Base-by-base conservation (phyloP, 2,888 invertebrate species). In the Drosophila koepferae region DNA sequence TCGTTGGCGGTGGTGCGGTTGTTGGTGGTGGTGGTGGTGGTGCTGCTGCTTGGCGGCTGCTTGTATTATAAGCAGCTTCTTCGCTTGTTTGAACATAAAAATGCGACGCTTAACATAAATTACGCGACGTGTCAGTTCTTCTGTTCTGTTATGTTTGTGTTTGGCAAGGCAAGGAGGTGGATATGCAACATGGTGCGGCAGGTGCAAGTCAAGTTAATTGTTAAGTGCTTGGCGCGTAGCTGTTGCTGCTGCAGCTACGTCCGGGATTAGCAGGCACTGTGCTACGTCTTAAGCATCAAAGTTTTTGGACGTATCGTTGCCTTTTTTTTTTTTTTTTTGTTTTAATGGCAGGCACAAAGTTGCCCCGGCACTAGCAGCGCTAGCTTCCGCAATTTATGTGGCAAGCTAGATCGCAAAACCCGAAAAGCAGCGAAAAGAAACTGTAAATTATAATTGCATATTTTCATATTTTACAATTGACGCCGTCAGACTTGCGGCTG, bases 361-460 rank as follows among this genome's bases (percentile, higher is more conserved):
- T 85, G 90, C 87, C 64, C 59, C 48, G 28, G 48, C 48, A 48
- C n/a, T 36, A 14, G 51, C 38, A 20, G 53, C 44, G 18, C 4
- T 31, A 34, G 72, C 81, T 81, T 81, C 59, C 41, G 74, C 77
- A 83, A 86, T 84, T 85, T 85, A 76, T 84, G 85, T 74, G 85
- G 67, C 72, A 70, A 71, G 85, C 76, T 58, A 63, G 62, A 65
- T 56, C 64, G 71, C 67, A 72, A 60, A 74, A 74, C 66, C 31
- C 16, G 41, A 54, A 36, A 18, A 36, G 14, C 5, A 14, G 36
- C 48, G 48, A 41, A 55, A 58, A 60, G 56, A 74, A 80, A 83
- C 86, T 90, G 89, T 90, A 91, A 91, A 91, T 90, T 91, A 91
- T 92, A 92, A 92, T 92, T 92, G 92, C 92, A 92, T 91, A 91